Evolutionary conservation across 2,797 vertebrate species (phyloP).

Genomic region (Apogon hyalosoma): DNA sequence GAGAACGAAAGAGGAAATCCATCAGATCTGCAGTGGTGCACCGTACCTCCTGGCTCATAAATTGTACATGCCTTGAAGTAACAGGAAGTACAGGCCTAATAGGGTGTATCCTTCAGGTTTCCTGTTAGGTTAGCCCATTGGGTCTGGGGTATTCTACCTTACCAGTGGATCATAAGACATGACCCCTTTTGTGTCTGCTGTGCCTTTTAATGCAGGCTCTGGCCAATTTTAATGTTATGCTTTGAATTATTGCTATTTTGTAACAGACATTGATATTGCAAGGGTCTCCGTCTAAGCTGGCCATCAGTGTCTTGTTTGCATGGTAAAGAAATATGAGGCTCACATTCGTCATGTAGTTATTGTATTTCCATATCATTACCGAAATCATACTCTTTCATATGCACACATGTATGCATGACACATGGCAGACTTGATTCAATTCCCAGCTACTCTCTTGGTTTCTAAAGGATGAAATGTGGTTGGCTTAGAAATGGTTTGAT

Average conservation of each 20-base stretch:
- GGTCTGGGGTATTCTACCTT: constrained; percentile 62
- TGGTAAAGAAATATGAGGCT: constrained; percentile 5
- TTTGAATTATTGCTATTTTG: constrained; percentile 1
- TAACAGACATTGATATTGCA: constrained; percentile 5
- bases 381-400: constrained; percentile 14
- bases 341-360: constrained; percentile 29
- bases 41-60: constrained; percentile 80
- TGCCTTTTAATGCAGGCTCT: constrained; percentile 7
- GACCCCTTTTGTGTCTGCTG: constrained; percentile 21
- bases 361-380: constrained; percentile 43
- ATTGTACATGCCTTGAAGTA: constrained; percentile 85
- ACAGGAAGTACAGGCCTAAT: constrained; percentile 84
- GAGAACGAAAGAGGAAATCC: constrained; percentile 81
- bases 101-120: constrained; percentile 86
- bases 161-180: constrained; percentile 58
- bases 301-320: constrained; percentile 15
- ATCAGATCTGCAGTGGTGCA: constrained; percentile 83
- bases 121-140: constrained; percentile 79
- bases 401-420: constrained; percentile 2
- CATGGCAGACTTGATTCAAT: constrained; percentile 39
- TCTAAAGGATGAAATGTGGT: constrained; percentile 28
- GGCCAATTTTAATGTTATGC: background rate
- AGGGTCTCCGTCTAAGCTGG: constrained; percentile 4
- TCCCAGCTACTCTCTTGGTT: constrained; percentile 14
- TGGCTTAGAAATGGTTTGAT: constrained; percentile 55